Percentiles rank a stretch among this genome's conserved stretches.
These are phyloP conservation scores for Lagenorhynchus albirostris DNA, from an alignment of 2,113 vertebrate species.

Conservation along the genomic window DNA sequence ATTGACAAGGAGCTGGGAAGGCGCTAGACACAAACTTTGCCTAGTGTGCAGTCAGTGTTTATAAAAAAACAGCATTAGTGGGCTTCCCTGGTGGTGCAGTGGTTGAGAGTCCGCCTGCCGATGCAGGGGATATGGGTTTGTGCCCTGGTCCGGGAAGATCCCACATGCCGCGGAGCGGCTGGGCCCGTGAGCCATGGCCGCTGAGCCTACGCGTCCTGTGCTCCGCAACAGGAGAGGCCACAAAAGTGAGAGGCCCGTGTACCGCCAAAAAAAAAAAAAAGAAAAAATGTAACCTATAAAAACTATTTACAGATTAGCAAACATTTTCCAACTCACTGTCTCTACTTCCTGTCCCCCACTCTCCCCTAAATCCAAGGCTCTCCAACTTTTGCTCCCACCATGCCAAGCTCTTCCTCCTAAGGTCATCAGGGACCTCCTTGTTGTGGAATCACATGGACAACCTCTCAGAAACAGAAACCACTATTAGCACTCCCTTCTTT, in stretches of 20 bases:
- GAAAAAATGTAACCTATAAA: background rate
- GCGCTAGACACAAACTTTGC: background rate
- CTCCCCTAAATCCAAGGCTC: background rate
- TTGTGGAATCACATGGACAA: background rate
- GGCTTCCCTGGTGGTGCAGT: too few relatives aligned
- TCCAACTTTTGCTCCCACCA: background rate
- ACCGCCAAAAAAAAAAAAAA: too few relatives aligned
- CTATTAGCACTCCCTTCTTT: background rate
- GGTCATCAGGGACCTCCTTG: background rate
- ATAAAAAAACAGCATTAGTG: background rate
- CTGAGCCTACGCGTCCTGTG: too few relatives aligned
- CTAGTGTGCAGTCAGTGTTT: background rate
- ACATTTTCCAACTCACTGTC: background rate
- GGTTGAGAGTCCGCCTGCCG: too few relatives aligned
- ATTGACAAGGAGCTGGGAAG: background rate
- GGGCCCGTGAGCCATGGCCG: too few relatives aligned
- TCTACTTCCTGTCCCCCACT: background rate
- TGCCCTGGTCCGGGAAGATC: too few relatives aligned
- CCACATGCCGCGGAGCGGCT: too few relatives aligned
- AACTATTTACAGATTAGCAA: background rate
- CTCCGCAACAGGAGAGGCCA: too few relatives aligned
- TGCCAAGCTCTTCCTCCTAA: background rate
- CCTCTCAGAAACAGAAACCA: background rate
- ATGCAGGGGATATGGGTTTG: too few relatives aligned
- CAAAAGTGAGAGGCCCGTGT: too few relatives aligned